Conservation (phyloP, 2,888 invertebrate genomes). For the Drosophila leonis region DNA sequence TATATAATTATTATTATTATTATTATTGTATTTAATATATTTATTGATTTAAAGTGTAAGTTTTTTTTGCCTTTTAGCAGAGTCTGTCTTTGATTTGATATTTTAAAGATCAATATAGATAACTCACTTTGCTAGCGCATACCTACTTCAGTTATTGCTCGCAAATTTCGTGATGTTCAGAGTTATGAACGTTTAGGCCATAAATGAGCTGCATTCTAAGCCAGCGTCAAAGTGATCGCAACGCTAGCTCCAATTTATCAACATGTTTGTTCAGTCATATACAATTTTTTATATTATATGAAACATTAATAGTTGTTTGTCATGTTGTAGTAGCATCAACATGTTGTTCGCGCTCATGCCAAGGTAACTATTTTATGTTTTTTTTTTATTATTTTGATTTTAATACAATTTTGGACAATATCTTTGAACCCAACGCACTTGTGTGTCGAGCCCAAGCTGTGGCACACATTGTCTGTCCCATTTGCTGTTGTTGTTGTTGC, state of each 20-base stretch:
- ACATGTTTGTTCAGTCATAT: slow-evolving; percentile 6
- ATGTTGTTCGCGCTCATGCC: slow-evolving; percentile 53
- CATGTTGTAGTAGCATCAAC: slow-evolving; percentile 69
- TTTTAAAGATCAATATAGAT: too few species aligned
- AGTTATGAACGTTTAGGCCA: neutral
- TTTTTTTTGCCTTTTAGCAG: too few species aligned
- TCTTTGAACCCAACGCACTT: slow-evolving; percentile 73
- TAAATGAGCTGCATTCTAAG: slow-evolving; percentile 21
- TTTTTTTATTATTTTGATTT: slow-evolving; percentile 21
- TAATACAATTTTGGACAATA: slow-evolving; percentile 41
- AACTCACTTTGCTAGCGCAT: neutral
- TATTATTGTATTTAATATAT: too few species aligned
- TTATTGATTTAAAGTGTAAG: too few species aligned
- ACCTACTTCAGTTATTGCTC: too few species aligned
- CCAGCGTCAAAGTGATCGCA: slow-evolving; percentile 17
- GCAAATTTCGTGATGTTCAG: neutral
- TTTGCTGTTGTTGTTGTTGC: slow-evolving; percentile 29
- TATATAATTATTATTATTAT: too few species aligned
- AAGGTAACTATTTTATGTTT: slow-evolving; percentile 67
- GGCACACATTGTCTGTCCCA: slow-evolving; percentile 33
- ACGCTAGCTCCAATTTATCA: slow-evolving; percentile 54
- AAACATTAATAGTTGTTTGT: slow-evolving; percentile 43
- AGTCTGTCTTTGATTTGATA: too few species aligned
- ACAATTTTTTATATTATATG: slow-evolving; percentile 13
- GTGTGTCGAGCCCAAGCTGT: slow-evolving; percentile 26